Conservation (phyloP, 2,113 vertebrate species). For the Etia nguti region DNA sequence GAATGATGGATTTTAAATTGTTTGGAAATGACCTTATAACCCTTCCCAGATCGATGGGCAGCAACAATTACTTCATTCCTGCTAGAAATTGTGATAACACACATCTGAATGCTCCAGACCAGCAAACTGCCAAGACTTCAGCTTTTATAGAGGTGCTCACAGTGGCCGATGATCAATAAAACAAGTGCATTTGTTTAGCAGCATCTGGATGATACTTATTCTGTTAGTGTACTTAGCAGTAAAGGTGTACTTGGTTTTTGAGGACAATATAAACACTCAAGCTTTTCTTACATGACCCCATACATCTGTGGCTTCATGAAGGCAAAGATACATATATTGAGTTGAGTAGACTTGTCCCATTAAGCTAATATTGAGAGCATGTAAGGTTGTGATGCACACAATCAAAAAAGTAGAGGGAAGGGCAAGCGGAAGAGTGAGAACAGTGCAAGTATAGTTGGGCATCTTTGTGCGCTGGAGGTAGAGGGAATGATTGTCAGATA, state of each 20-base stretch:
- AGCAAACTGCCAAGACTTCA: background rate
- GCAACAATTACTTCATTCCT: background rate
- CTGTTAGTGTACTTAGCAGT: background rate
- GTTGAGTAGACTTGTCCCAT: background rate
- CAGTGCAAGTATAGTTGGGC: background rate
- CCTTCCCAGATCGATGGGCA: background rate
- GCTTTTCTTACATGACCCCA: background rate
- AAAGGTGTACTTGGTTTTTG: background rate
- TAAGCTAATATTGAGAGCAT: background rate
- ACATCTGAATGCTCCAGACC: background rate
- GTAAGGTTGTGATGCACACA: background rate
- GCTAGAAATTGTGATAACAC: background rate
- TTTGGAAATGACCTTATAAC: background rate
- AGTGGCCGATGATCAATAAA: background rate
- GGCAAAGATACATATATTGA: background rate
- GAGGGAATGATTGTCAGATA: background rate
- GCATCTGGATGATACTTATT: background rate
- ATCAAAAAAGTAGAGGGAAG: slow-evolving; percentile 30
- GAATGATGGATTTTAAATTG: background rate
- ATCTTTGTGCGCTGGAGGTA: background rate
- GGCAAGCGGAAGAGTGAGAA: slow-evolving; percentile 4
- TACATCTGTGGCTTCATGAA: background rate
- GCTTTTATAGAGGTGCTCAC: background rate
- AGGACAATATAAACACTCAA: background rate
- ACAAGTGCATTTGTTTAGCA: background rate